A percentile compares a stretch with the other conserved stretches of the same genome.
Conservation (phyloP, 2,888 invertebrate genomes). For the Patella ulyssiponensis region DNA sequence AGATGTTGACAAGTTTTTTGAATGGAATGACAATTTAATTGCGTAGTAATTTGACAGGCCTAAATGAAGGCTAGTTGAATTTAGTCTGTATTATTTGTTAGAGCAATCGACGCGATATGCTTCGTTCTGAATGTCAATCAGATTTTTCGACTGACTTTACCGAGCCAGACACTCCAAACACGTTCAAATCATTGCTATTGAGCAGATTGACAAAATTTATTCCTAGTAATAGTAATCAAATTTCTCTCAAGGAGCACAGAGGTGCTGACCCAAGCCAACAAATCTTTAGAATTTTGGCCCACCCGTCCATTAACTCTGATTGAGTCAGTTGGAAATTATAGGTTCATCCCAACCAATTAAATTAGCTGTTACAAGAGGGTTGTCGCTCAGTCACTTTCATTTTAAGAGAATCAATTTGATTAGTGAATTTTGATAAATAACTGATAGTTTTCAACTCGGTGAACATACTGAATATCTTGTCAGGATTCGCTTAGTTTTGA, state of each 20-base stretch:
- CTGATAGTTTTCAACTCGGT: not conserved
- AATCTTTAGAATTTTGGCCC: constrained; percentile 15
- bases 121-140: constrained; percentile 24
- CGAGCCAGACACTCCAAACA: constrained; percentile 13
- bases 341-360: constrained; percentile 26
- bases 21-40: constrained; percentile 8
- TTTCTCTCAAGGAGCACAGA: constrained; percentile 21
- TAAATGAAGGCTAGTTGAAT: constrained; percentile 11
- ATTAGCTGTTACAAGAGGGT: constrained; percentile 19
- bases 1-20: not conserved
- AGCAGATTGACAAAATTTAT: constrained; percentile 26
- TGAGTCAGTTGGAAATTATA: constrained; percentile 20
- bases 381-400: not conserved
- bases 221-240: constrained; percentile 24
- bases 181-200: constrained; percentile 21
- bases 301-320: constrained; percentile 26
- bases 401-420: not conserved
- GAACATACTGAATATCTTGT: not conserved
- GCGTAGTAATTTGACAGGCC: not conserved
- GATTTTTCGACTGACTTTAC: not conserved
- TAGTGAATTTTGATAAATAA: constrained; percentile 10
- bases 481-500: no score
- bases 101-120: constrained; percentile 10
- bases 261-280: constrained; percentile 17
- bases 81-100: not conserved